Conservation (phyloP, 2,888 invertebrate species). For the Drosophila nr. perissopoda region DNA sequence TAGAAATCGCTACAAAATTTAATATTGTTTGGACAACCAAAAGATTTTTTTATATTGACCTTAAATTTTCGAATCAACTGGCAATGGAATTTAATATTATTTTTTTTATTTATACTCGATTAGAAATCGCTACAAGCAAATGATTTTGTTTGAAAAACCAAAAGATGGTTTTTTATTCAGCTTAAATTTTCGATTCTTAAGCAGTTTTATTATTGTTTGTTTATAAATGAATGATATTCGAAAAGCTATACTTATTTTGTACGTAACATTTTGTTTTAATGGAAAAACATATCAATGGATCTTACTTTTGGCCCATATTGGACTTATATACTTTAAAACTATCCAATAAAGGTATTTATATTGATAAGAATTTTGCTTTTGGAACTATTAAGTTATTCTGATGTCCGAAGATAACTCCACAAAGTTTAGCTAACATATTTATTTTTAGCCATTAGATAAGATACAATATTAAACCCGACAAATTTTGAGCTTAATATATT, state of each 20-base stretch:
- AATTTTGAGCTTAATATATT: not conserved
- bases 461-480: not conserved
- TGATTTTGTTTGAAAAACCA: not conserved
- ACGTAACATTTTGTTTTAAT: not conserved
- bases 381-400: not conserved
- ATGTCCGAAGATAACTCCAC: not conserved
- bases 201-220: not conserved
- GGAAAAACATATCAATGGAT: not conserved
- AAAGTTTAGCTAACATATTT: not conserved
- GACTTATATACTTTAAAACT: not conserved
- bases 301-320: not conserved
- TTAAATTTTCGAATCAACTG: not conserved
- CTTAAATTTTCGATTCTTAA: not conserved
- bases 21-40: not conserved
- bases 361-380: not conserved
- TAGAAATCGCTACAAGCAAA: not conserved
- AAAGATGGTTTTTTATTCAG: not conserved
- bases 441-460: constrained; percentile 6
- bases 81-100: not conserved
- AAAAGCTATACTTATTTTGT: not conserved
- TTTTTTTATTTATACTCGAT: not conserved
- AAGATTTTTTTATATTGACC: not conserved
- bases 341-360: not conserved
- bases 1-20: not conserved
- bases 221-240: not conserved